A percentile compares a stretch with the other conserved stretches of the same genome.
Evolutionary conservation across 2,888 invertebrate genomes (phyloP).

Genomic region (Stegana nigrithorax): DNA sequence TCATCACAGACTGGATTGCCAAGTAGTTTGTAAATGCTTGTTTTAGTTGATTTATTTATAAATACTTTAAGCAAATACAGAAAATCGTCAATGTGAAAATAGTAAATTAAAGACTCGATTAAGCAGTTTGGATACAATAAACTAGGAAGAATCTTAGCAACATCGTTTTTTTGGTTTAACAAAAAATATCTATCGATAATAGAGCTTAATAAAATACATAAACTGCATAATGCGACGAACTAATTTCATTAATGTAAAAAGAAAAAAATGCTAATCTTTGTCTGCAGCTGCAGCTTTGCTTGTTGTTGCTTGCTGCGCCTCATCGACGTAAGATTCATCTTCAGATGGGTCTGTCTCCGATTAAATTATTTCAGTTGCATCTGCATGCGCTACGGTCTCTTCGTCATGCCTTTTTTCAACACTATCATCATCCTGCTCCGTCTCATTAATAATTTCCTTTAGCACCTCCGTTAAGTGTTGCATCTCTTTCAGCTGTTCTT

Average conservation of each 20-base stretch:
- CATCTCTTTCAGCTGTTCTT: constrained; percentile 81
- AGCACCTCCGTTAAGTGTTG: constrained; percentile 81
- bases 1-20: constrained; percentile 64
- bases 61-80: not conserved
- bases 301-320: constrained; percentile 18
- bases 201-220: too few species aligned
- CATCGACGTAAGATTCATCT: not conserved
- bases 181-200: too few species aligned
- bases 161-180: too few species aligned
- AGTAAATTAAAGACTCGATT: too few species aligned
- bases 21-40: constrained; percentile 23
- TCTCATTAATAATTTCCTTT: constrained; percentile 77
- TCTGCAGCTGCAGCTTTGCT: not conserved
- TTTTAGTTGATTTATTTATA: too few species aligned
- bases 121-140: too few species aligned
- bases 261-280: constrained; percentile 11
- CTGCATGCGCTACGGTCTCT: constrained; percentile 14
- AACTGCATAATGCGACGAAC: too few species aligned
- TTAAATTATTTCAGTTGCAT: too few species aligned
- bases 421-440: constrained; percentile 72
- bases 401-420: too few species aligned
- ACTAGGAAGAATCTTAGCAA: too few species aligned
- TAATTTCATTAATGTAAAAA: constrained; percentile 37
- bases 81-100: too few species aligned
- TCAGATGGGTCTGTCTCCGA: too few species aligned